Base-by-base conservation (phyloP, 2,113 vertebrate species). In the Ctenomys sociabilis region DNA sequence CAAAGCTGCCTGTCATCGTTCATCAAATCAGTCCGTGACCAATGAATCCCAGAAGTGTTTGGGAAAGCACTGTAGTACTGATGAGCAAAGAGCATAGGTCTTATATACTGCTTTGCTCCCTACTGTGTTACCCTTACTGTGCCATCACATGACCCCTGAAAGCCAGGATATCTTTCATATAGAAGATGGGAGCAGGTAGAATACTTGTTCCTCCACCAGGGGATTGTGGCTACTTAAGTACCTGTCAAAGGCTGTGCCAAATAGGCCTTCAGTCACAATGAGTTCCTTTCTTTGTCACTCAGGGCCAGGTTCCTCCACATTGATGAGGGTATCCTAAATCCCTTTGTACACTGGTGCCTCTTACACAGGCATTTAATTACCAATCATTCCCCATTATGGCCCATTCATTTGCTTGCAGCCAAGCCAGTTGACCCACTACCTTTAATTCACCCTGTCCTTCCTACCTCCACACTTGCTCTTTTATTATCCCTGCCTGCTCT, bases 61-160 rank as follows among this genome's bases (percentile, higher is more conserved):
- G 57, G 40, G 30, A 85, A 92, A 37, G 22, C n/a, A 77, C 3
- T 0, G 3, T 10, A 37, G 63, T 32, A 16, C 17, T 80, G 37
- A 96, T 80, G 37, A 96, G 83, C 83, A 93, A 85, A 90, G 43
- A 92, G 12, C 24, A 24, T 19, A n/a, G 8, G n/a, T n/a, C 80
- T 54, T 26, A 0, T 52, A 61, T 45, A 52, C 52, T 61, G 1
- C 40, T 82, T 85, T 28, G 37, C n/a, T 61, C 75, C 77, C 49
- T 61, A 16, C 86, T 75, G 6, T 13, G 35, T 66, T 35, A 57
- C n/a, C 61, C 72, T 43, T 26, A 30, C 21, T 35, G 6, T 70
- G 66, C 7, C 17, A n/a, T 59, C 26, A 14, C n/a, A n/a, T 81
- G 22, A 92, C 37, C 16, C 32, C 92, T 88, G 30, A 40, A 64